Conservation (phyloP, 2,797 vertebrate species). For the Remorina albescens region DNA sequence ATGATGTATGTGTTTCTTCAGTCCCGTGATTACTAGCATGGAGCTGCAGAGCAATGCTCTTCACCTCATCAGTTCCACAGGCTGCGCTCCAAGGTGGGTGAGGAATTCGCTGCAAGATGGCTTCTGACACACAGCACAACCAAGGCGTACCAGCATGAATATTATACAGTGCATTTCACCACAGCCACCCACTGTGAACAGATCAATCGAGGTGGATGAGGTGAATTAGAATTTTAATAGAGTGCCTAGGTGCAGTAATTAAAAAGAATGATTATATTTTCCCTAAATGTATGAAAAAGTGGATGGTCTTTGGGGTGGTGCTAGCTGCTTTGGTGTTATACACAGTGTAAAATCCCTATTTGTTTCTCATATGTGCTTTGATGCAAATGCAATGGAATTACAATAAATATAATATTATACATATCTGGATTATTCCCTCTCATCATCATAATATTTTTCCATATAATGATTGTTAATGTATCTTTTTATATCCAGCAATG, state of each 20-base stretch:
- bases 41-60: constrained; percentile 94
- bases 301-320: constrained; percentile 59
- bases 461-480: constrained; percentile 11
- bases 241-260: constrained; percentile 87
- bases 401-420: constrained; percentile 19
- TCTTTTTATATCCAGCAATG: constrained; percentile 5
- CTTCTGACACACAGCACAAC: constrained; percentile 95
- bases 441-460: background rate
- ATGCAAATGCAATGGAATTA: constrained; percentile 35
- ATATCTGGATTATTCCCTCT: constrained; percentile 12
- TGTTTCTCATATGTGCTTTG: constrained; percentile 40
- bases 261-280: constrained; percentile 93
- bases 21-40: constrained; percentile 99
- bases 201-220: constrained; percentile 94
- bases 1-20: constrained; percentile 99
- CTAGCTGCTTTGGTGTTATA: constrained; percentile 58
- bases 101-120: constrained; percentile 97
- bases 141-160: constrained; percentile 89
- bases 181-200: constrained; percentile 92
- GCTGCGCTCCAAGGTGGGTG: constrained; percentile 95
- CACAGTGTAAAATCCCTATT: constrained; percentile 40
- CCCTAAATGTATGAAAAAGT: constrained; percentile 81
- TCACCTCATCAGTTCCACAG: constrained; percentile 99
- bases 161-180: constrained; percentile 92
- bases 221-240: constrained; percentile 90